These are phyloP conservation scores for Okapia johnstoni DNA, from an alignment of 2,113 vertebrate genomes.

Conservation along the genomic window DNA sequence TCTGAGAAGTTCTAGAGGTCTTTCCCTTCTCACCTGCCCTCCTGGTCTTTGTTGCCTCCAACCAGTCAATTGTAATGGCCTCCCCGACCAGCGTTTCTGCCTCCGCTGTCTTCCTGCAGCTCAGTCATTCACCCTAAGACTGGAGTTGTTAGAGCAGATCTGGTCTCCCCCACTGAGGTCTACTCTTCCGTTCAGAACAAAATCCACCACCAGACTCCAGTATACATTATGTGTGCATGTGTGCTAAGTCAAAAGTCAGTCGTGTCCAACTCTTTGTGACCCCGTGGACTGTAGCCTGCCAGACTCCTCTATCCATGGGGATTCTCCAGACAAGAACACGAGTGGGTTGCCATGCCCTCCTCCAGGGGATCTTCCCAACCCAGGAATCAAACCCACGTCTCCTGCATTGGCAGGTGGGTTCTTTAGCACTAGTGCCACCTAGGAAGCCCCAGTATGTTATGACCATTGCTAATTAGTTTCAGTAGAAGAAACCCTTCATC, in stretches of 20 bases:
- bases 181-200: not conserved
- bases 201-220: not conserved
- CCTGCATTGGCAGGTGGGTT: not conserved
- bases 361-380: not conserved
- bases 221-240: not conserved
- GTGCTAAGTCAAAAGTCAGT: fast-evolving
- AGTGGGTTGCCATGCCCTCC: not conserved
- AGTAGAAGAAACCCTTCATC: not conserved
- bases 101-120: not conserved
- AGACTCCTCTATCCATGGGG: not conserved
- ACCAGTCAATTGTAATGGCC: not conserved
- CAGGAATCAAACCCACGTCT: not conserved
- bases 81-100: not conserved
- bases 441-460: not conserved
- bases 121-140: not conserved
- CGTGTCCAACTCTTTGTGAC: not conserved
- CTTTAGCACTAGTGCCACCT: not conserved
- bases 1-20: not conserved
- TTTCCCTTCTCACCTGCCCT: not conserved
- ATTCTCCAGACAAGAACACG: not conserved
- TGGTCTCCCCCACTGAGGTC: not conserved
- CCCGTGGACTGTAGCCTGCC: not conserved
- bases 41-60: not conserved
- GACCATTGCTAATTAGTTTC: not conserved
- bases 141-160: not conserved